phyloP scores from a whole-genome alignment of 1,140 invertebrate genomes.

The Drosophila tani region DNA sequence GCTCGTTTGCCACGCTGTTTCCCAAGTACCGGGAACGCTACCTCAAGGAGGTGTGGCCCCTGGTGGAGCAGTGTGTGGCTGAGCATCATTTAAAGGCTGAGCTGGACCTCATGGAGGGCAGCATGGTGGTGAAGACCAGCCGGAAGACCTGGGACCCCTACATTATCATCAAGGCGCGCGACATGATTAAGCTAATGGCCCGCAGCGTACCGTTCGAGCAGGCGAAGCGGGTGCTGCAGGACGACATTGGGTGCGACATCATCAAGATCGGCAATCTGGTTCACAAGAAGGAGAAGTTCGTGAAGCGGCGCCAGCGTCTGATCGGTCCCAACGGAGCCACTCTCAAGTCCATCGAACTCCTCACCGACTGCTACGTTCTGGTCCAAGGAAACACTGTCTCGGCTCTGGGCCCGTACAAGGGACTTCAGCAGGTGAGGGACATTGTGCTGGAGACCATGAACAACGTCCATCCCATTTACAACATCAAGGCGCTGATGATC shows the following conservation, averaged over 20 bases:
- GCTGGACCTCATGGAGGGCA: slow-evolving; percentile 97
- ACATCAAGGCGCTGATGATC: slow-evolving; percentile 99
- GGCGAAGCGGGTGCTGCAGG: slow-evolving; percentile 92
- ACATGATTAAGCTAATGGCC: slow-evolving; percentile 97
- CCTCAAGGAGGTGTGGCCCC: slow-evolving; percentile 97
- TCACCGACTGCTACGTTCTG: slow-evolving; percentile 99
- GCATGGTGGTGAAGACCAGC: slow-evolving; percentile 97
- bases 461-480: slow-evolving; percentile 99
- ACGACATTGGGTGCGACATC: slow-evolving; percentile 97
- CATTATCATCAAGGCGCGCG: slow-evolving; percentile 98
- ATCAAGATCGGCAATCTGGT: slow-evolving; percentile 98
- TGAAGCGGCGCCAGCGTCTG: slow-evolving; percentile 96
- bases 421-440: slow-evolving; percentile 95
- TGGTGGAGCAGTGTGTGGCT: slow-evolving; percentile 94
- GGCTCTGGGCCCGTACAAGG: slow-evolving; percentile 97
- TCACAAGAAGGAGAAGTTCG: slow-evolving; percentile 97
- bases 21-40: slow-evolving; percentile 97
- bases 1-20: slow-evolving; percentile 90
- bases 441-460: slow-evolving; percentile 99
- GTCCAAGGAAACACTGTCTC: slow-evolving; percentile 99
- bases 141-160: slow-evolving; percentile 99
- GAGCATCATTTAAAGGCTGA: slow-evolving; percentile 94
- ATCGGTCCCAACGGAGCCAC: slow-evolving; percentile 99
- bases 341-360: slow-evolving; percentile 97
- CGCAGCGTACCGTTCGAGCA: slow-evolving; percentile 99